Base-by-base conservation (phyloP, 2,797 vertebrate species). In the Selene dorsalis region DNA sequence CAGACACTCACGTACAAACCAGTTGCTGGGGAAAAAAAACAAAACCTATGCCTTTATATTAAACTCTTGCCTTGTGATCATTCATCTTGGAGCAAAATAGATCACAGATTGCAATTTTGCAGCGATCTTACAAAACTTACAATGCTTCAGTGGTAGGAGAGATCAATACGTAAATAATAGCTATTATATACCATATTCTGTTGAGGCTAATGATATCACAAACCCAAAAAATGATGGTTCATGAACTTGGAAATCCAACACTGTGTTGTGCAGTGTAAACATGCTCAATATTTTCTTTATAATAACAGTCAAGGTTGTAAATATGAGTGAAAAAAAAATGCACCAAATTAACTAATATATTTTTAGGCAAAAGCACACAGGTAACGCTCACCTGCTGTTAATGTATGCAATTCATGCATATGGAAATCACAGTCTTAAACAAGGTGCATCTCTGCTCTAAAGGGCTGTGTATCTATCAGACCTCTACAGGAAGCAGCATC, bases 401-500 rank as follows among this genome's bases (percentile, higher is more conserved):
- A 60, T 18, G 39, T 69, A 73, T 43, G 30, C 24, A 50, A 12
- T 67, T 79, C 52, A 45, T 16, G 43, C 50, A 56, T 18, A 10
- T 48, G 24, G 52, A 38, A 69, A 48, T 48, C 45, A 48, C 73
- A 60, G 59, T 71, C 24, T 35, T 16, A 53, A 73, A 43, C 38
- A 28, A 17, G 38, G 61, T 47, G 78, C 82, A 62, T 62, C 69
- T 55, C 18, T 7, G 70, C 83, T 88, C 48, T 69, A 63, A 92
- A 77, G 64, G 81, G 66, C 58, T 75, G 69, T 56, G 64, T 80
- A 87, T 89, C 84, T 89, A 73, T 83, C 86, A 90, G 84, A 76
- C 84, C 84, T 84, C 80, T 80, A 73, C 85, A 82, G 84, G 79
- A 88, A 79, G 83, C 82, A 89, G 84, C 85, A 71, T 90, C 92